Evolutionary conservation across 2,888 invertebrate genomes (phyloP).

Genomic region (Leucania comma): DNA sequence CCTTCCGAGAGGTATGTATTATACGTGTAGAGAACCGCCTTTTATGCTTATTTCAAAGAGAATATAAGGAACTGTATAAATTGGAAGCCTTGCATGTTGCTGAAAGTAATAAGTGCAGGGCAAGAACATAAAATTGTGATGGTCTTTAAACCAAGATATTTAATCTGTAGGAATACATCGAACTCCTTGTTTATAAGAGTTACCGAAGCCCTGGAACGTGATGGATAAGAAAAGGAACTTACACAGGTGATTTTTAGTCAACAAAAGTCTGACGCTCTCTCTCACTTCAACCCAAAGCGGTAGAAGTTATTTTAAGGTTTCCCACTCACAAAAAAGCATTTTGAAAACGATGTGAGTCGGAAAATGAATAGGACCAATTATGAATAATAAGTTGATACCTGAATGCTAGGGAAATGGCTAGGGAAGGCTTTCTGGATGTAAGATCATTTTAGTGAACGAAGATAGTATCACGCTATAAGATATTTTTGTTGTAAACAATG

Average conservation of each 20-base stretch:
- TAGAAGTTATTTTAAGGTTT: too few relatives aligned
- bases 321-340: background rate
- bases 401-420: too few relatives aligned
- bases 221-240: too few relatives aligned
- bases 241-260: too few relatives aligned
- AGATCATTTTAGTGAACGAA: background rate
- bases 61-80: background rate
- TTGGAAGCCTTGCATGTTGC: background rate
- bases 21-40: conserved; percentile 20
- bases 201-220: too few relatives aligned
- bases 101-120: background rate
- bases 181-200: too few relatives aligned
- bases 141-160: background rate
- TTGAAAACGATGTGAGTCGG: too few relatives aligned
- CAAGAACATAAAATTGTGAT: background rate
- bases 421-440: background rate
- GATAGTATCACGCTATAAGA: too few relatives aligned
- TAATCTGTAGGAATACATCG: too few relatives aligned
- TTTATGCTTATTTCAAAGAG: conserved; percentile 6
- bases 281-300: too few relatives aligned
- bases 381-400: background rate
- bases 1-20: conserved; percentile 66
- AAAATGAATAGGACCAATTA: background rate
- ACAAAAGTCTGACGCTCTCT: too few relatives aligned
- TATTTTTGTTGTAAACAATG: too few relatives aligned